phyloP scores from a whole-genome alignment of 2,113 vertebrate genomes.

The Cricetomys ansorgei region DNA sequence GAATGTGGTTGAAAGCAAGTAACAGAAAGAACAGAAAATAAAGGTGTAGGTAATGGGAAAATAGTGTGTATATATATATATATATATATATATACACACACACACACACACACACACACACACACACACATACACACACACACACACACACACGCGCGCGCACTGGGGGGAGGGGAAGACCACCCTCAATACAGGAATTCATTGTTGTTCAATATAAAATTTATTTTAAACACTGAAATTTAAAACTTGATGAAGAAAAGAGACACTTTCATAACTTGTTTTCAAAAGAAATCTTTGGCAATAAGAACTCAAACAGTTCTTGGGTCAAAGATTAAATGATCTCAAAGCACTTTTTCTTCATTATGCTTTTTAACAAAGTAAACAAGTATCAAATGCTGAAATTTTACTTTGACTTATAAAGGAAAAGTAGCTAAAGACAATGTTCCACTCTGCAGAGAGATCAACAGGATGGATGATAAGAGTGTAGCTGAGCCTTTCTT shows the following conservation, averaged over 20 bases:
- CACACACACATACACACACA: too few relatives aligned
- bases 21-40: neutral
- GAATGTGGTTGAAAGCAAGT: neutral
- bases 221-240: neutral
- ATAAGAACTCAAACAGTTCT: neutral
- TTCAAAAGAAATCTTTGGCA: conserved; percentile 9
- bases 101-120: too few relatives aligned
- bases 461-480: conserved; percentile 9
- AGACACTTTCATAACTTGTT: neutral
- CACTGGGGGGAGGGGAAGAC: too few relatives aligned
- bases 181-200: neutral
- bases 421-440: conserved; percentile 29
- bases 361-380: neutral
- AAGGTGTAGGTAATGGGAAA: neutral
- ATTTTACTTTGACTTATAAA: conserved; percentile 10
- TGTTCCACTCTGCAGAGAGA: neutral
- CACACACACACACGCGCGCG: too few relatives aligned
- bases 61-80: neutral
- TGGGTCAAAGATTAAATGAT: conserved; percentile 14
- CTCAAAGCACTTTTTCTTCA: neutral
- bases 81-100: too few relatives aligned
- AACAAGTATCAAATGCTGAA: conserved; percentile 29
- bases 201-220: neutral
- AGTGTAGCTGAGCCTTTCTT: neutral
- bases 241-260: neutral